Evolutionary conservation across 2,888 invertebrate genomes (phyloP).

Genomic region (Chymomyza amoena): DNA sequence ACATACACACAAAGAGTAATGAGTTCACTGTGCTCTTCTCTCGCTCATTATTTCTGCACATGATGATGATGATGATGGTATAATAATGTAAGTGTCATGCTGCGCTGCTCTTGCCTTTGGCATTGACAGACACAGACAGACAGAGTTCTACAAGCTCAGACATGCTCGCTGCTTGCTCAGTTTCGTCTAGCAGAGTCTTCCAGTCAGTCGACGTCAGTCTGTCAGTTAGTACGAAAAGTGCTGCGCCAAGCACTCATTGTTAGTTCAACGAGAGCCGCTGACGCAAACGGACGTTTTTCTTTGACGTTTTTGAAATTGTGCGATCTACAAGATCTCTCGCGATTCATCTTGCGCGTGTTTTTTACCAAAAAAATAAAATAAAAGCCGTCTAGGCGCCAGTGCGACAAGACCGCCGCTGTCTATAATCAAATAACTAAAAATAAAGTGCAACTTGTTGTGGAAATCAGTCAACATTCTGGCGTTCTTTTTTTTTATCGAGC

Average conservation of each 20-base stretch:
- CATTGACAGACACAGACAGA: not conserved
- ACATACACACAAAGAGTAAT: too few species aligned
- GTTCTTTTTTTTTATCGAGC: constrained; percentile 21
- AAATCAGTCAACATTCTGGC: constrained; percentile 10
- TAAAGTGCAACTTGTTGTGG: constrained; percentile 12
- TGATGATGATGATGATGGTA: not conserved
- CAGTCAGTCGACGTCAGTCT: constrained; percentile 27
- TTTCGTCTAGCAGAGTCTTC: too few species aligned
- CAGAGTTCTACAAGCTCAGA: constrained; percentile 14
- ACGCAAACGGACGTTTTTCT: constrained; percentile 54
- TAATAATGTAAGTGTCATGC: too few species aligned
- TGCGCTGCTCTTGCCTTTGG: not conserved
- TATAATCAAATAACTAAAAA: constrained; percentile 10
- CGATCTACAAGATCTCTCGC: constrained; percentile 36
- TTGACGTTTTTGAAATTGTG: not conserved
- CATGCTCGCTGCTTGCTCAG: constrained; percentile 22
- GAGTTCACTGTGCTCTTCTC: not conserved
- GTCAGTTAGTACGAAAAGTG: constrained; percentile 17
- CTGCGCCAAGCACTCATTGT: constrained; percentile 35
- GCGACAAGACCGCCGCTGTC: not conserved
- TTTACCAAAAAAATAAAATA: not conserved
- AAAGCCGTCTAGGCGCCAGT: not conserved
- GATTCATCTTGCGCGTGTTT: constrained; percentile 42
- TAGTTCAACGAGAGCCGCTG: constrained; percentile 64
- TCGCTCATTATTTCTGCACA: constrained; percentile 3